phyloP scores from a whole-genome alignment of 2,797 vertebrate species.

The Diplodus sargus region DNA sequence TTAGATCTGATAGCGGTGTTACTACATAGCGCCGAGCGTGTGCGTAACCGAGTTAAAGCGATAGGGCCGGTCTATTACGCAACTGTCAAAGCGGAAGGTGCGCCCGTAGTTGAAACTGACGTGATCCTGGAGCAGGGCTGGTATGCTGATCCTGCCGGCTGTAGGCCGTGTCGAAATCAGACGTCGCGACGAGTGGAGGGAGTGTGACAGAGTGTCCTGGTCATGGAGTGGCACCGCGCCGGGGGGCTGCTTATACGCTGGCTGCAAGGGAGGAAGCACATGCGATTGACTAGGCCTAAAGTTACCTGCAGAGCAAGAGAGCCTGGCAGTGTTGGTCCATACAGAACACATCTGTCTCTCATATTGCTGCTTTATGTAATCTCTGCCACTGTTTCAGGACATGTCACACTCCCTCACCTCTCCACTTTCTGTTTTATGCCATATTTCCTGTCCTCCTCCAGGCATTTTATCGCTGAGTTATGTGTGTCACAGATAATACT shows the following conservation, averaged over 20 bases:
- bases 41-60: slow-evolving; percentile 48
- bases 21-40: slow-evolving; percentile 31
- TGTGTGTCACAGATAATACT: not conserved
- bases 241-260: slow-evolving; percentile 33
- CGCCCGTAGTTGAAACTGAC: slow-evolving; percentile 68
- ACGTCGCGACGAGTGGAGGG: slow-evolving; percentile 49
- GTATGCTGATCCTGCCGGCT: slow-evolving; percentile 7
- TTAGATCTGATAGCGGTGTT: slow-evolving; percentile 23
- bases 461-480: not conserved
- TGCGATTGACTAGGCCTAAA: slow-evolving; percentile 31
- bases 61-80: slow-evolving; percentile 75
- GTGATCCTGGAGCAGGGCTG: slow-evolving; percentile 43
- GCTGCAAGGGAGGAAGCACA: slow-evolving; percentile 42
- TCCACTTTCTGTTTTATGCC: not conserved
- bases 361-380: not conserved
- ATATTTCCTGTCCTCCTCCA: not conserved
- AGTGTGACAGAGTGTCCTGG: slow-evolving; percentile 45
- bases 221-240: slow-evolving; percentile 34
- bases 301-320: slow-evolving; percentile 15
- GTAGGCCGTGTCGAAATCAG: slow-evolving; percentile 37
- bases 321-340: not conserved
- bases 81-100: slow-evolving; percentile 78
- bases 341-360: too few species aligned
- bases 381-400: not conserved
- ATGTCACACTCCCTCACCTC: not conserved